Conservation (phyloP, 2,113 vertebrate species). For the Herpetotheres cachinnans region DNA sequence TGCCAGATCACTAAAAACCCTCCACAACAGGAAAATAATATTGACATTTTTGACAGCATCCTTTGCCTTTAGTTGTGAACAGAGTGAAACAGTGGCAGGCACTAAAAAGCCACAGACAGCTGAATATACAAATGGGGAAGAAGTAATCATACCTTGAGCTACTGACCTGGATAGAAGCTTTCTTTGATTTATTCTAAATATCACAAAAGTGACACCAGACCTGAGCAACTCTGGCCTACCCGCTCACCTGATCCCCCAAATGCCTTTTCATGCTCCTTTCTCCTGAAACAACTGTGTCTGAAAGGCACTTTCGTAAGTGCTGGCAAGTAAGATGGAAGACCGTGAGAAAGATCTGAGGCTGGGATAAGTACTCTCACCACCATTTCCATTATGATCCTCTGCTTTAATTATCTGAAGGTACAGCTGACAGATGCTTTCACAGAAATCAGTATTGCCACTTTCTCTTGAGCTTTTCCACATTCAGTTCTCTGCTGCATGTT, state of each 20-base stretch:
- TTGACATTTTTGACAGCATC: not conserved
- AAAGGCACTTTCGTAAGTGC: not conserved
- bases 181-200: not conserved
- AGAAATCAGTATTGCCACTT: not conserved
- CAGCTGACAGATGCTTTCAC: not conserved
- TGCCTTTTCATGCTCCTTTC: accelerated
- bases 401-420: not conserved
- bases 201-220: not conserved
- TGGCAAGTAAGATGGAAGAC: not conserved
- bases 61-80: not conserved
- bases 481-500: not conserved
- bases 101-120: not conserved
- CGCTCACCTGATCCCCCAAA: not conserved
- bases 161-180: not conserved
- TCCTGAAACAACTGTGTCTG: not conserved
- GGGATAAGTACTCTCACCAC: not conserved
- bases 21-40: not conserved
- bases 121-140: not conserved
- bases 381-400: not conserved
- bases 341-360: conserved; percentile 3
- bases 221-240: not conserved
- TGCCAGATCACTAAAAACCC: not conserved
- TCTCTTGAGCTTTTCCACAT: not conserved
- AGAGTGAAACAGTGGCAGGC: not conserved
- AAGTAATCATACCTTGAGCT: not conserved